Percentiles rank a stretch among this genome's conserved stretches.
phyloP scores from a whole-genome alignment of 2,797 vertebrate genomes.

The Sciaenops ocellatus region DNA sequence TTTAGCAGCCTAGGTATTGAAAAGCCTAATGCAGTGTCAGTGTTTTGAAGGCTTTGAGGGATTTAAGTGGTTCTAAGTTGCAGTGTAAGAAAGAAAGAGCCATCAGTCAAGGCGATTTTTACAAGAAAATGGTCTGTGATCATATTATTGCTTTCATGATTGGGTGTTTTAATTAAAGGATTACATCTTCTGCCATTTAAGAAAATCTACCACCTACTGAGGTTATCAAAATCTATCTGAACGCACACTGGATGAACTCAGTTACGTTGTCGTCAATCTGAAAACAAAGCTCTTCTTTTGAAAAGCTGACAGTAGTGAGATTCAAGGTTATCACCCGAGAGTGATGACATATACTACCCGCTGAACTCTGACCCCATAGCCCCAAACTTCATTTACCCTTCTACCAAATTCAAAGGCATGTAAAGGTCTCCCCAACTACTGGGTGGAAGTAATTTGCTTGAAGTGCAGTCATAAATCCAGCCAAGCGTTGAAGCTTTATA shows the following conservation, averaged over 20 bases:
- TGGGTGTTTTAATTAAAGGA: background rate
- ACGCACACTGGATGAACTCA: background rate
- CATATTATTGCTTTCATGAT: background rate
- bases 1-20: conserved; percentile 6
- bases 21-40: conserved; percentile 8
- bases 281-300: conserved; percentile 14
- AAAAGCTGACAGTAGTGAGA: conserved; percentile 19
- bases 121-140: background rate
- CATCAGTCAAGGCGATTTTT: background rate
- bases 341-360: conserved; percentile 14
- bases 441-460: conserved; percentile 62
- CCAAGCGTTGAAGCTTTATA: conserved; percentile 47
- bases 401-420: conserved; percentile 49
- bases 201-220: background rate
- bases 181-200: background rate
- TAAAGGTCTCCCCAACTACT: conserved; percentile 48
- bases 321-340: conserved; percentile 40
- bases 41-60: conserved; percentile 39
- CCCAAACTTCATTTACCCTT: conserved; percentile 50
- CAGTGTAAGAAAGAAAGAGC: conserved; percentile 12
- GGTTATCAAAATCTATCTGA: background rate
- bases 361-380: conserved; percentile 49
- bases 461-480: conserved; percentile 64
- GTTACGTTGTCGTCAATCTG: background rate
- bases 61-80: conserved; percentile 15